Conservation (phyloP, 2,888 invertebrate species). For the Petrolisthes manimaculis region DNA sequence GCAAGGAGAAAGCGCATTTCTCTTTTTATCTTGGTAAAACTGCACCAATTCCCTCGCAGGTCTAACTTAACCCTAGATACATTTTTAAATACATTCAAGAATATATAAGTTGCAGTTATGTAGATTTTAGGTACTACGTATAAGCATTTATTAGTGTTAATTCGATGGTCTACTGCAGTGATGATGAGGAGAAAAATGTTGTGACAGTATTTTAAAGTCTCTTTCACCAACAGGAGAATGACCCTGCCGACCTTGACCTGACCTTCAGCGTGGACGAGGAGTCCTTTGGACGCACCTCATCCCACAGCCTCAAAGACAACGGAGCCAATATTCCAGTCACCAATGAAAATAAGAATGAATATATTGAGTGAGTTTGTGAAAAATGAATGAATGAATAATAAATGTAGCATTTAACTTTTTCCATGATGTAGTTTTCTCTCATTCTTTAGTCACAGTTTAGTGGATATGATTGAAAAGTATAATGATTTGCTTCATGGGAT, state of each 20-base stretch:
- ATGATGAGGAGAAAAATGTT: neutral
- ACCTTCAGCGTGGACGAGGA: slow-evolving; percentile 98
- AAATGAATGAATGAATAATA: neutral
- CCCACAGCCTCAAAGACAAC: slow-evolving; percentile 89
- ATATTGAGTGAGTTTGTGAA: slow-evolving; percentile 83
- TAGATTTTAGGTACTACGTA: too few relatives aligned
- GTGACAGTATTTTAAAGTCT: neutral
- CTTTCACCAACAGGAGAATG: slow-evolving; percentile 79
- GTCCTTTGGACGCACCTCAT: slow-evolving; percentile 93
- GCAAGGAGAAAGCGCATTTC: too few relatives aligned
- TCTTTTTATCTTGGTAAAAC: too few relatives aligned
- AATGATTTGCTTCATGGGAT: too few relatives aligned
- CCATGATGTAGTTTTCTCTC: neutral
- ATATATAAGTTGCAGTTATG: too few relatives aligned
- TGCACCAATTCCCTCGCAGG: too few relatives aligned
- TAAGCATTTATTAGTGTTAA: too few relatives aligned
- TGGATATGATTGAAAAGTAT: neutral
- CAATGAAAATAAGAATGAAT: slow-evolving; percentile 95
- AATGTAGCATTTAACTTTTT: neutral
- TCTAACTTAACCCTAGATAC: too few relatives aligned
- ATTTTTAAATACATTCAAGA: too few relatives aligned
- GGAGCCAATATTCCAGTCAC: slow-evolving; percentile 92
- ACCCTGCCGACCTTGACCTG: slow-evolving; percentile 92
- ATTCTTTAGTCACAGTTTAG: neutral
- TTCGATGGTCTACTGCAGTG: neutral